Base-by-base conservation (phyloP, 53 echinoderm and acorn worm genomes). In the Echinometra lucunter region DNA sequence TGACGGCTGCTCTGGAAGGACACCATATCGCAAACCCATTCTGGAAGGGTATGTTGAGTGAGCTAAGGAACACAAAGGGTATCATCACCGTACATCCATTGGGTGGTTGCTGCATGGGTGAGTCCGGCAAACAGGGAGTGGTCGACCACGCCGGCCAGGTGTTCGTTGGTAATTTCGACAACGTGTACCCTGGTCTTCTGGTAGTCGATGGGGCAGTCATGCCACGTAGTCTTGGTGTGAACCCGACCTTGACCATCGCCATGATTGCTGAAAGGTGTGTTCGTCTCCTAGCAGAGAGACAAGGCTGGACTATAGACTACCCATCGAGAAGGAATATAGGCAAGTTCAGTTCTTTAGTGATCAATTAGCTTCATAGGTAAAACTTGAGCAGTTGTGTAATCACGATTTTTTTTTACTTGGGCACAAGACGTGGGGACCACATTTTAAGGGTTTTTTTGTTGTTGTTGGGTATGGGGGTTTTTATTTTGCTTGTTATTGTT, bases 121-220 rank as follows among this genome's bases (percentile, higher is more conserved):
- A 96, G 67, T 89, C 89, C 23, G 97, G 97, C 25, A 63, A 93
- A 34, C 32, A 89, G 32, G 97, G 97, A 21, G 97, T 97, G 49
- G 97, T 97, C 37, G 95, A 96, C 49, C 97, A 97, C 63, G 95
- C 66, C 37, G 97, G 97, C 27, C 97, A 97, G 74, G 96, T 97
- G 28, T 97, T 95, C 35, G 74, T 89, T n/a, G 97, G 97, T 9
- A 63, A 97, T 21, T 91, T 88, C 45, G 74, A 92, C 4, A 95
- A 97, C 18, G 89, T 97, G 1, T 85, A 96, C 37, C 92, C 95
- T 9, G 97, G 97, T 16, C 83, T 97, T 53, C 92, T 94, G 66
- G 97, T 97, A 21, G 96, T 97, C 40, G 97, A 97, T 89, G 97
- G 97, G 6, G 95, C 97, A 17, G 44, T 97, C 89, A 97, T 97